Conservation (phyloP, 2,113 vertebrate species). For the Sphaerodactylus townsendi region DNA sequence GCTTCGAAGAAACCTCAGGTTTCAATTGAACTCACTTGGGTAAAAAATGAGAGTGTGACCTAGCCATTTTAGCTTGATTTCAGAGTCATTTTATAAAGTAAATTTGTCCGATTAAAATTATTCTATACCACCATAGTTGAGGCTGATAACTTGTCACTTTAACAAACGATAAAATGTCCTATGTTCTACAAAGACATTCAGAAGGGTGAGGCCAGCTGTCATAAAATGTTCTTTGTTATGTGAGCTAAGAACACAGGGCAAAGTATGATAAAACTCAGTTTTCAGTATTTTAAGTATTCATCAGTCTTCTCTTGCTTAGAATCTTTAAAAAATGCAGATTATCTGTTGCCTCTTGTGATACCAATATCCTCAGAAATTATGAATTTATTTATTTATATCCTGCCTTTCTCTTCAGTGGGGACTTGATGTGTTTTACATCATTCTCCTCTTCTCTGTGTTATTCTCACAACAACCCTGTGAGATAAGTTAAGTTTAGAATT, state of each 20-base stretch:
- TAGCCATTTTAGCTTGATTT: slow-evolving; percentile 63
- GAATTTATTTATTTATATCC: too few relatives aligned
- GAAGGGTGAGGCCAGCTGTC: slow-evolving; percentile 28
- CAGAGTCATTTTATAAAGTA: slow-evolving; percentile 57
- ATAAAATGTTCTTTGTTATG: slow-evolving; percentile 2
- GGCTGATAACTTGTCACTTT: slow-evolving; percentile 43
- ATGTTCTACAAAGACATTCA: slow-evolving; percentile 30
- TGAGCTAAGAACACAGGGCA: slow-evolving; percentile 14
- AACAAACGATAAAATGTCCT: slow-evolving; percentile 43
- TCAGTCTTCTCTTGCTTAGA: not conserved
- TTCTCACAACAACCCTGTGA: too few relatives aligned
- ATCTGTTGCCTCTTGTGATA: not conserved
- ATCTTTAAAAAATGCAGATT: not conserved
- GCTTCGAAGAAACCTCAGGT: slow-evolving; percentile 14
- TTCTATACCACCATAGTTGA: slow-evolving; percentile 52
- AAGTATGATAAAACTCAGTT: not conserved
- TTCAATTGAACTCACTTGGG: slow-evolving; percentile 62
- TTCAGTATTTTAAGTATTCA: not conserved
- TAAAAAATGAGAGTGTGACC: slow-evolving; percentile 51
- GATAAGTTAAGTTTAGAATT: too few relatives aligned
- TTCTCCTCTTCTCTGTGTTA: too few relatives aligned
- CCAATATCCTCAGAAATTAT: not conserved
- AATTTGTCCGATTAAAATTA: slow-evolving; percentile 59
- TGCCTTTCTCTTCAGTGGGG: too few relatives aligned
- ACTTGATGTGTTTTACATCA: too few relatives aligned